phyloP scores from a whole-genome alignment of 2,113 vertebrate species.

The Onychostruthus taczanowskii region DNA sequence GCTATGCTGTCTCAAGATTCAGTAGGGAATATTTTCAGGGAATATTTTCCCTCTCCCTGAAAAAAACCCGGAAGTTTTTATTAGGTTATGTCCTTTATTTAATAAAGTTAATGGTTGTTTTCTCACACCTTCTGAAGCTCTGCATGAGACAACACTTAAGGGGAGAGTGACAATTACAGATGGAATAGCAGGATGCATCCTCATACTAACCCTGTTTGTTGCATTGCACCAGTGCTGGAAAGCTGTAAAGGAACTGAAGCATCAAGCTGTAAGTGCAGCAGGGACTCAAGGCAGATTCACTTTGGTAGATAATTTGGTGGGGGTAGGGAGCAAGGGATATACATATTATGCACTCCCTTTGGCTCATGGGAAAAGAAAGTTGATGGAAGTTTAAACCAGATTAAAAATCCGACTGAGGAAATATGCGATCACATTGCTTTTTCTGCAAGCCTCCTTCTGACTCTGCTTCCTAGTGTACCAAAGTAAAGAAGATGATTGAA shows the following conservation, averaged over 20 bases:
- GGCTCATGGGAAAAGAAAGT: neutral
- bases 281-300: neutral
- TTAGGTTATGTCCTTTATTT: conserved; percentile 36
- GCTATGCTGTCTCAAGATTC: neutral
- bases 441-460: neutral
- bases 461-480: neutral
- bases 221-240: neutral
- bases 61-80: neutral
- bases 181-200: conserved; percentile 17
- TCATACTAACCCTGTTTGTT: conserved; percentile 13
- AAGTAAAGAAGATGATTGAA: neutral
- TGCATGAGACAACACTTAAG: neutral
- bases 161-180: conserved; percentile 15
- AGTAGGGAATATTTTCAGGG: neutral
- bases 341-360: neutral
- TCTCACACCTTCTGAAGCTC: conserved; percentile 41
- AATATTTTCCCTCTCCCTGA: neutral
- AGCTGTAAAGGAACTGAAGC: neutral
- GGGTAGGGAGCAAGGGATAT: neutral
- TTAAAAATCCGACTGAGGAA: neutral
- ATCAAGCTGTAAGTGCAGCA: neutral
- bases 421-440: neutral
- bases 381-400: neutral
- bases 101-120: conserved; percentile 44
- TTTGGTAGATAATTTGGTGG: neutral